Conservation (phyloP, 2,888 invertebrate genomes). For the Hedychridium roseum region DNA sequence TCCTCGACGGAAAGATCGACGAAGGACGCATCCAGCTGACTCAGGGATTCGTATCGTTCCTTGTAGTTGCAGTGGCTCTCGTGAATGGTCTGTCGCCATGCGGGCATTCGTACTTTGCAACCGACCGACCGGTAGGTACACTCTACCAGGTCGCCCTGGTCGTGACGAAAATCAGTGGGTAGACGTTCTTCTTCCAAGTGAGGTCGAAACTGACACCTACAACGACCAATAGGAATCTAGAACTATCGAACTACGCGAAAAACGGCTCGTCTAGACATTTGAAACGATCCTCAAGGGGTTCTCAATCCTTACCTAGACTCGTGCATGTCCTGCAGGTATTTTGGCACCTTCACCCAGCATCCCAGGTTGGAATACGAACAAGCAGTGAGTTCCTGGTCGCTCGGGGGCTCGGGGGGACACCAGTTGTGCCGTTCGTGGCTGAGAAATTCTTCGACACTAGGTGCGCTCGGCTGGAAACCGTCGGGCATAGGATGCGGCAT, state of each 20-base stretch:
- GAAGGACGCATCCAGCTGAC: conserved; percentile 12
- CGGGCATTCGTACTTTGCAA: conserved; percentile 45
- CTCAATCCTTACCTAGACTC: conserved; percentile 43
- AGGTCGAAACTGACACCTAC: conserved; percentile 53
- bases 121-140: conserved; percentile 44
- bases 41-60: conserved; percentile 18
- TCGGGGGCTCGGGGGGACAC: conserved; percentile 25
- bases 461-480: conserved; percentile 39
- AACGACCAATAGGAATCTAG: conserved; percentile 28
- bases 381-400: conserved; percentile 36
- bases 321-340: conserved; percentile 34
- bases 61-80: conserved; percentile 50
- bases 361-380: conserved; percentile 47
- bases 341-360: conserved; percentile 47
- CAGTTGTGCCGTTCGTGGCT: conserved; percentile 34
- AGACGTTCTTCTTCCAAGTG: conserved; percentile 44
- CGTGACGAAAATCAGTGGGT: conserved; percentile 42
- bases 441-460: conserved; percentile 34
- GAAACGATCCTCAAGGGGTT: too few species aligned
- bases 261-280: too few species aligned
- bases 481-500: conserved; percentile 33
- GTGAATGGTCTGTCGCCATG: conserved; percentile 46
- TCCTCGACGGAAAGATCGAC: conserved; percentile 13
- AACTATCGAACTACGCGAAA: conserved; percentile 9
- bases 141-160: conserved; percentile 31